phyloP scores from a whole-genome alignment of 2,888 invertebrate species.

The Folsomia manolachei region DNA sequence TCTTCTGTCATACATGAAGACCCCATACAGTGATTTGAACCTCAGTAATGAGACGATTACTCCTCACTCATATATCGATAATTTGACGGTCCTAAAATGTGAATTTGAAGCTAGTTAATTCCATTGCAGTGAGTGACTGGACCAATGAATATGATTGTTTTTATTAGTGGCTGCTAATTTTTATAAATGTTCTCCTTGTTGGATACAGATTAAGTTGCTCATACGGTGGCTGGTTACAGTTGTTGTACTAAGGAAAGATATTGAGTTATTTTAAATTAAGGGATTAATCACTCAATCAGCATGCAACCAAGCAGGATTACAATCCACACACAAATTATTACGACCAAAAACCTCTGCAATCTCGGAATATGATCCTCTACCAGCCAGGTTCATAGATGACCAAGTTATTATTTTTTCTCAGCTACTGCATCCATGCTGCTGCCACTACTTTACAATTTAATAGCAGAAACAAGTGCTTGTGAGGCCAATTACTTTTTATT shows the following conservation, averaged over 20 bases:
- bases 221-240: too few relatives aligned
- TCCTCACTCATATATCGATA: constrained; percentile 30
- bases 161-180: neutral
- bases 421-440: neutral
- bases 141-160: neutral
- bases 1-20: neutral
- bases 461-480: constrained; percentile 3
- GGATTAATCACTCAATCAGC: constrained; percentile 7
- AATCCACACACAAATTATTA: too few relatives aligned
- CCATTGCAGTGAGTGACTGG: too few relatives aligned
- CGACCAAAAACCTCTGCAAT: neutral
- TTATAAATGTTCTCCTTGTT: neutral
- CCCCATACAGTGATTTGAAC: constrained; percentile 27
- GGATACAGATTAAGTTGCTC: neutral
- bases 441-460: neutral
- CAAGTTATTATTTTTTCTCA: neutral
- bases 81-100: constrained; percentile 18
- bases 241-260: neutral
- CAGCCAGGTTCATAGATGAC: too few relatives aligned
- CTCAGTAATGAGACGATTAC: constrained; percentile 32
- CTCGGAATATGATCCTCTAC: too few relatives aligned
- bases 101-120: neutral
- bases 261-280: neutral
- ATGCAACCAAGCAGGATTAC: neutral
- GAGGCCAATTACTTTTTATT: constrained; percentile 23